Percentiles rank a stretch among this genome's conserved stretches.
Conservation (phyloP, 1,140 invertebrate species). For the Ceratina calcarata region DNA sequence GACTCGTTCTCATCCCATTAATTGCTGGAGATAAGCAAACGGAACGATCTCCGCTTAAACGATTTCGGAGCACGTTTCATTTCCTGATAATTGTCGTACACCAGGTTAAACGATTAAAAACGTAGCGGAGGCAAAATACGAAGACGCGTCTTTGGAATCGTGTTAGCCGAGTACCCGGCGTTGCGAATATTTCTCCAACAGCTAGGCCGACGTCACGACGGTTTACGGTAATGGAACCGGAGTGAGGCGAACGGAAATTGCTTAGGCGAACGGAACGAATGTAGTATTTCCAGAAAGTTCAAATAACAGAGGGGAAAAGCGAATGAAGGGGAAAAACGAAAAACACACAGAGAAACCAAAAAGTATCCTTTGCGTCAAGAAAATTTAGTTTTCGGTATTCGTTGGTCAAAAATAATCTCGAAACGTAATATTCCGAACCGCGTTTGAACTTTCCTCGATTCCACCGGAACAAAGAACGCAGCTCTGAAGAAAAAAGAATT, state of each 20-base stretch:
- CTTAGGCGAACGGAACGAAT: conserved; percentile 11
- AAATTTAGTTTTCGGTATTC: conserved; percentile 12
- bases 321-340: background rate
- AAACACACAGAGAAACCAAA: background rate
- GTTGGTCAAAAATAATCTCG: conserved; percentile 12
- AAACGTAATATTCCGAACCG: background rate
- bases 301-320: background rate
- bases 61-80: background rate
- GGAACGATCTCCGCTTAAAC: background rate
- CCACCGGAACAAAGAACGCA: background rate
- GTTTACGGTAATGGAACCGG: conserved; percentile 30
- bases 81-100: conserved; percentile 4
- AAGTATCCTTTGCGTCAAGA: background rate
- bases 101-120: background rate
- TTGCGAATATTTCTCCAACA: background rate
- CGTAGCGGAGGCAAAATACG: background rate
- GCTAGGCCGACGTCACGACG: background rate
- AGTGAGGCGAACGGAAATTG: conserved; percentile 21
- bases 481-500: background rate
- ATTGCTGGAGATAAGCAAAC: background rate
- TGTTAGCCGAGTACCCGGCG: too few relatives aligned
- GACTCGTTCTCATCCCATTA: background rate
- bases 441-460: background rate
- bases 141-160: background rate
- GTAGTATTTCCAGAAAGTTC: conserved; percentile 10